Base-by-base conservation (phyloP, 1,140 invertebrate genomes). In the Danaus melanippus region DNA sequence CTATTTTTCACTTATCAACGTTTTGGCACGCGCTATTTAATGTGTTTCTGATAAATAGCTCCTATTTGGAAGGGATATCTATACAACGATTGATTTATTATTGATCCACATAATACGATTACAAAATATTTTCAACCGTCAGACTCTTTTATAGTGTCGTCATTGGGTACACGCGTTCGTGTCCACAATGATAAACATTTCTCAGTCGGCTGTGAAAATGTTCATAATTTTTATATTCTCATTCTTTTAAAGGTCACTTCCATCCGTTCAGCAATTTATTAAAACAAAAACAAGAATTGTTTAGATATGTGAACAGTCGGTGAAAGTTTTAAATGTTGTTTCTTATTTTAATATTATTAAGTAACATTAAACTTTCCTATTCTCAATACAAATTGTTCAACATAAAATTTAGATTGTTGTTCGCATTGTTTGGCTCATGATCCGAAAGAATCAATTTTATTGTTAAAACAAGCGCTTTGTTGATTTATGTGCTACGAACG, bases 371-470 rank as follows among this genome's bases (percentile, higher is more conserved):
- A 32, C 21, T 32, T 32, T 32, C 21, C 21, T 32, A 32, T 32
- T 32, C 21, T 32, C 0, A 7, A 32, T 32, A 5, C 32, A 41
- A 41, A 50, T 8, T 11, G 15, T 50, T 59, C 40, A 32, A 39
- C 15, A 12, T 42, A 50, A 57, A 46, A 57, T 46, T 15, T 56
- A 44, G 42, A 47, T 53, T 58, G 21, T 32, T 32, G 21, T 32
- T 32, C 21, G 21, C 21, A 32, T 32, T 32, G 21, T 32, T 32
- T 32, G 21, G 21, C 52, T 52, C 66, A 60, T 67, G 58, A 71
- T 71, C 64, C 60, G 68, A 80, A 77, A 76, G 72, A 76, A 83
- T 83, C 74, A 69, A 69, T 82, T 83, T 85, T 78, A 83, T 82
- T 83, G 76, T 78, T 76, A 70, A 80, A 83, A 79, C 75, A 81